A percentile compares a stretch with the other conserved stretches of the same genome.
phyloP scores from a whole-genome alignment of 2,888 invertebrate species.

The Nysson spinosus region DNA sequence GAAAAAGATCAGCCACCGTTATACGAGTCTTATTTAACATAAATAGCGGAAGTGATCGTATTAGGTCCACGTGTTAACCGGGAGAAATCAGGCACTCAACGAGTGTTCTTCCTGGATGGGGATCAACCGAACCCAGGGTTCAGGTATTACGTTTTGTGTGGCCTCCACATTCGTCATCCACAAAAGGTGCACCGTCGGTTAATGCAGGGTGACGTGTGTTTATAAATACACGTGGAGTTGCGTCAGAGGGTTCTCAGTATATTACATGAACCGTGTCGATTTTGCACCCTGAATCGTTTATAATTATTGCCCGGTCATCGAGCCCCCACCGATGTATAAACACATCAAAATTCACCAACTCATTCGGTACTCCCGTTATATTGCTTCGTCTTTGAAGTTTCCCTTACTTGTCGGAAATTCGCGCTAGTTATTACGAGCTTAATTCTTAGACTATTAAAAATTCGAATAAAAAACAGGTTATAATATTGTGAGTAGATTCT shows the following conservation, averaged over 20 bases:
- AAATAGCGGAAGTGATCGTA: constrained; percentile 64
- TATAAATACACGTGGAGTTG: constrained; percentile 61
- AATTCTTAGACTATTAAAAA: no score
- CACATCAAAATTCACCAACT: no score
- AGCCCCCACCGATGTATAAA: no score
- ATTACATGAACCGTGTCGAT: constrained; percentile 44
- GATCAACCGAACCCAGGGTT: constrained; percentile 20
- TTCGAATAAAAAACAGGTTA: no score
- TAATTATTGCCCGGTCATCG: constrained; percentile 44
- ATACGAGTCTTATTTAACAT: constrained; percentile 54
- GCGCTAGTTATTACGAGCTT: no score
- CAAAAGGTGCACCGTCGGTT: constrained; percentile 67
- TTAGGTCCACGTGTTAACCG: constrained; percentile 59
- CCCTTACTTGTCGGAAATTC: no score
- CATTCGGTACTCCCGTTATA: no score
- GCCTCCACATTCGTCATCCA: constrained; percentile 45
- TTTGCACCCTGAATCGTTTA: constrained; percentile 37
- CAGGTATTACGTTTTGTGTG: constrained; percentile 56
- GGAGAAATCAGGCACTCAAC: constrained; percentile 42
- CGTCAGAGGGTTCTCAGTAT: constrained; percentile 34
- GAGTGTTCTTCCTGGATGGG: neutral
- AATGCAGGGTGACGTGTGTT: constrained; percentile 67
- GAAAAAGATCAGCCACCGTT: constrained; percentile 38
- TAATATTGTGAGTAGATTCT: no score
- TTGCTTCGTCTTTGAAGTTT: no score